Evolutionary conservation across 2,888 invertebrate species (phyloP), one percentile per base, ranked within the genome.

Genomic region (Zhengitettix transpicula): DNA sequence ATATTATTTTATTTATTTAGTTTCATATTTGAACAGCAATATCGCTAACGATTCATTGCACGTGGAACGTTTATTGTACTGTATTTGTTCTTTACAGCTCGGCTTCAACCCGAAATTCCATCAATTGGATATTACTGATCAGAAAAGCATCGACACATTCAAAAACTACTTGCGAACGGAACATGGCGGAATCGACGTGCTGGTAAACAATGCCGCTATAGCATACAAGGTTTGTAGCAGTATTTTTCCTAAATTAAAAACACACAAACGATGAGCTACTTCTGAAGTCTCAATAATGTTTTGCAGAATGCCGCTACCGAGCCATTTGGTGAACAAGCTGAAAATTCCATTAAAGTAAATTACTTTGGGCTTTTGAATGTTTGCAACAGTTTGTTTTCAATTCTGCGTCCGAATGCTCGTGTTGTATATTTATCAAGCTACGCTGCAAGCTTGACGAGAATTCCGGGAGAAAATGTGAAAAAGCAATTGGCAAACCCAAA

Each of bases 351-450:
- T 9, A 73, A 72, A 52, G 81, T 84, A 0, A 91, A 91, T 70
- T 89, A 84, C 69, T 85, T 82, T 68, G 77, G 78, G 10, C 75
- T 84, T 40, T 68, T 84, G 16, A 74, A 78, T 60, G 77, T 83
- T 1, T 88, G 88, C 59, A 77, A 83, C 56, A 73, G 78, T 1
- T 70, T 91, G 10, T 87, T 88, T 71, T 88, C 89, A 0, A 68
- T 90, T 14, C 71, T 91, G 7, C 76, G 78, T 60, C 74, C 81
- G 52, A 79, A 85, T 67, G 85, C 85, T 0, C 78, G 84, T 67
- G 87, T 90, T 11, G 83, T 89, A 0, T 87, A 89, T 67, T 74
- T 90, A 0, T 87, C 88, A 0, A 88, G 88, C 64, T 79, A 81
- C 9, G 77, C 77, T 14, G 87, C 87, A 1, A 78, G 82, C 58